phyloP scores from a whole-genome alignment of 2,113 vertebrate genomes.

The Phylloscopus trochilus region DNA sequence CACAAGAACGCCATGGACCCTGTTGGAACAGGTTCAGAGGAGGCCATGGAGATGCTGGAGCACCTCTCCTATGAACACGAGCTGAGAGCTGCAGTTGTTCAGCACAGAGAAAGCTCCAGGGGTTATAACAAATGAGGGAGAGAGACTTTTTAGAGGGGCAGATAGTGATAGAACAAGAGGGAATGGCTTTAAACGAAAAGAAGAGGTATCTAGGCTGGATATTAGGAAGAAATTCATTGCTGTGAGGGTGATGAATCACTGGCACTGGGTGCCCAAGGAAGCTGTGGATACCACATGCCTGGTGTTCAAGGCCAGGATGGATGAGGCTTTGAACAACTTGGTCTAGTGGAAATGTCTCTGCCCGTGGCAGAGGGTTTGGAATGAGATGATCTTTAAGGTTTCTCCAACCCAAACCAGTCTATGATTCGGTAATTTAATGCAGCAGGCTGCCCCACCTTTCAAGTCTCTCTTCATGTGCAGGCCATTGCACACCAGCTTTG shows the following conservation, averaged over 20 bases:
- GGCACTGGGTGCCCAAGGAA: neutral
- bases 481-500: neutral
- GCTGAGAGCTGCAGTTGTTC: neutral
- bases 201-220: neutral
- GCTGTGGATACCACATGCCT: neutral
- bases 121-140: neutral
- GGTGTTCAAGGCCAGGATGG: neutral
- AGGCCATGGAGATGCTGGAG: neutral
- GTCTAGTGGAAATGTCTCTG: neutral
- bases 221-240: neutral
- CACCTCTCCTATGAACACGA: neutral
- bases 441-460: neutral
- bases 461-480: neutral
- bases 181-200: neutral
- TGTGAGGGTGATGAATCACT: neutral
- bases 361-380: neutral
- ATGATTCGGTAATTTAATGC: neutral
- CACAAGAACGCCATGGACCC: neutral
- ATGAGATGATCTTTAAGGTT: neutral
- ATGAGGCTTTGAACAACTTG: neutral
- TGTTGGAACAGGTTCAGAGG: neutral
- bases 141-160: neutral
- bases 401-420: neutral
- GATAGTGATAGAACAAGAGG: neutral
- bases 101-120: neutral